Conservation (phyloP, 2,797 vertebrate genomes). For the Oreortyx pictus region DNA sequence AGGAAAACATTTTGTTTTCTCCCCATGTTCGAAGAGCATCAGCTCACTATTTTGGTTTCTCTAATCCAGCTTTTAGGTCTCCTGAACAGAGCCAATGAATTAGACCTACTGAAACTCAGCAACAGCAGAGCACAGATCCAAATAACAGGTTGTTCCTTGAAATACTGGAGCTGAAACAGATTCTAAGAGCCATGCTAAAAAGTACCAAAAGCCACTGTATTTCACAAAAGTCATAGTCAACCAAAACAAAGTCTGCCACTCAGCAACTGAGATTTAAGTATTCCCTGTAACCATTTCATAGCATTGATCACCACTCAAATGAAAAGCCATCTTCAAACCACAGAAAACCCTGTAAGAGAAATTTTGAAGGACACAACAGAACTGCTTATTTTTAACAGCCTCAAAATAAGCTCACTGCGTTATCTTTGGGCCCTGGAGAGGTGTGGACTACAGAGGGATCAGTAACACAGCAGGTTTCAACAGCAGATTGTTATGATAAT, state of each 20-base stretch:
- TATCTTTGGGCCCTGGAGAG: not conserved
- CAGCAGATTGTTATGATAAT: not conserved
- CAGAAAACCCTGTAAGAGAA: not conserved
- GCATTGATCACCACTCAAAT: not conserved
- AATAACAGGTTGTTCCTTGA: not conserved
- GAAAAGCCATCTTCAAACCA: not conserved
- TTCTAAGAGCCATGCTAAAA: not conserved
- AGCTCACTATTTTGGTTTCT: not conserved
- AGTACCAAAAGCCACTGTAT: not conserved
- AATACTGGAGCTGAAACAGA: not conserved
- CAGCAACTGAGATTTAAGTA: not conserved
- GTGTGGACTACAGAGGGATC: slow-evolving; percentile 18
- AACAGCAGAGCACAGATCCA: not conserved
- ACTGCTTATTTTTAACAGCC: not conserved
- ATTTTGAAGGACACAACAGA: not conserved
- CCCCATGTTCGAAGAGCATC: not conserved
- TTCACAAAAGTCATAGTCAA: not conserved
- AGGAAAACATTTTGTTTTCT: not conserved
- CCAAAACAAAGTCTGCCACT: not conserved
- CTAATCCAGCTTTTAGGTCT: not conserved
- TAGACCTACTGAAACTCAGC: not conserved
- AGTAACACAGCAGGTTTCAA: slow-evolving; percentile 15
- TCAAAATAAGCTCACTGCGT: not conserved
- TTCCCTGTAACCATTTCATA: not conserved
- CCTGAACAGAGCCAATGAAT: rapidly evolving